phyloP scores from a whole-genome alignment of 2,888 invertebrate species.

The Cosmopolites sordidus region DNA sequence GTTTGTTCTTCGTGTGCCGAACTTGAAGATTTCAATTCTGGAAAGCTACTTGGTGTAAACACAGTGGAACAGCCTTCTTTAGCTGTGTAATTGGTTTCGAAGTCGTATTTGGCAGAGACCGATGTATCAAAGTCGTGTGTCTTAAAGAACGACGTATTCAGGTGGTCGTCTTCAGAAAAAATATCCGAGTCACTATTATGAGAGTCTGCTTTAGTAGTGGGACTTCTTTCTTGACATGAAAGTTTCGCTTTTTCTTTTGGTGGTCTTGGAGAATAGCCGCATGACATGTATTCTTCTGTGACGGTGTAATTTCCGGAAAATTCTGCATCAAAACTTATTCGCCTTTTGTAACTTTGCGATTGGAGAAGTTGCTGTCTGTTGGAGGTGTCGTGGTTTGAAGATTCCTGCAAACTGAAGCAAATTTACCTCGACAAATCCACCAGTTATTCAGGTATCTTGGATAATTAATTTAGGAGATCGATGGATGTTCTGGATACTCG shows the following conservation, averaged over 20 bases:
- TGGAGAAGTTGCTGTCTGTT: no score
- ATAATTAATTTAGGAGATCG: no score
- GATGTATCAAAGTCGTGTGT: constrained; percentile 15
- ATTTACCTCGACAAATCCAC: no score
- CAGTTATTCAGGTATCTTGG: no score
- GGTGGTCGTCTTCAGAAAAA: constrained; percentile 22
- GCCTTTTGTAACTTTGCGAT: constrained; percentile 29
- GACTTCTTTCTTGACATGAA: no score
- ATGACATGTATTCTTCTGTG: constrained; percentile 33
- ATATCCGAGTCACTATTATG: constrained; percentile 16
- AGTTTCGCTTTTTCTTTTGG: no score
- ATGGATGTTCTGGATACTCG: no score
- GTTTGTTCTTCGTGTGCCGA: no score
- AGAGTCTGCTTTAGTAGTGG: no score
- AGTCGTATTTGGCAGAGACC: constrained; percentile 36
- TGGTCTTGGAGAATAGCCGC: constrained; percentile 25
- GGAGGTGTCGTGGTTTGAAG: background rate
- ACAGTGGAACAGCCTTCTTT: constrained; percentile 37
- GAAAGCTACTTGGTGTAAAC: constrained; percentile 16
- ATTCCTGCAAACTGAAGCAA: background rate
- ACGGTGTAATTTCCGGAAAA: constrained; percentile 24
- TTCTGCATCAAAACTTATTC: constrained; percentile 31
- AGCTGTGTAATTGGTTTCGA: constrained; percentile 33
- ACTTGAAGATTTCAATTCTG: background rate
- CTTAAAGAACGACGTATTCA: constrained; percentile 25